These are phyloP conservation scores for Chrysodeixis includens DNA, from an alignment of 2,888 invertebrate species.

Conservation along the genomic window DNA sequence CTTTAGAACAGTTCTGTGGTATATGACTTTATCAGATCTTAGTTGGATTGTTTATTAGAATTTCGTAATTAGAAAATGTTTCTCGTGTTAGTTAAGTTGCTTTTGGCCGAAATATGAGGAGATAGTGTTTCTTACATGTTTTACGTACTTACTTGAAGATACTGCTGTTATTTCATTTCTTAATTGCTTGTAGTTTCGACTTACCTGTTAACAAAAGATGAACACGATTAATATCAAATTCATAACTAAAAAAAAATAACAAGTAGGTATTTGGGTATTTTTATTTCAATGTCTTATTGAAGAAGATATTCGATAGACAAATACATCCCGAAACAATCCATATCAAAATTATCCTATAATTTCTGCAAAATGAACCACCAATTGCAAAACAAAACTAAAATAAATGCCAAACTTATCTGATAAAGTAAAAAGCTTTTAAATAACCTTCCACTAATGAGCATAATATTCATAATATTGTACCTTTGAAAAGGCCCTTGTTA, in stretches of 20 bases:
- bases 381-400: neutral
- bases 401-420: neutral
- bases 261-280: too few relatives aligned
- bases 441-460: constrained; percentile 85
- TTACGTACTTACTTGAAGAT: neutral
- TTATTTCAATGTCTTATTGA: too few relatives aligned
- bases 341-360: too few relatives aligned
- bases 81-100: constrained; percentile 8
- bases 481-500: constrained; percentile 84
- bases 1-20: constrained; percentile 42
- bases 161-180: neutral
- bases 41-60: constrained; percentile 48
- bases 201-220: constrained; percentile 46
- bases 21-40: constrained; percentile 55
- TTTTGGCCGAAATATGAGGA: neutral
- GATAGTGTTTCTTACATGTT: neutral
- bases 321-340: too few relatives aligned
- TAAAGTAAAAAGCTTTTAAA: constrained; percentile 55
- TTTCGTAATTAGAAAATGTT: constrained; percentile 23
- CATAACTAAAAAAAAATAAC: neutral
- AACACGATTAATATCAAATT: neutral
- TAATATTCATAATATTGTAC: constrained; percentile 86
- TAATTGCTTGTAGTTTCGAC: constrained; percentile 9
- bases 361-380: neutral
- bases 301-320: too few relatives aligned